phyloP scores from a whole-genome alignment of 2,113 vertebrate genomes.

The Bubo scandiacus region DNA sequence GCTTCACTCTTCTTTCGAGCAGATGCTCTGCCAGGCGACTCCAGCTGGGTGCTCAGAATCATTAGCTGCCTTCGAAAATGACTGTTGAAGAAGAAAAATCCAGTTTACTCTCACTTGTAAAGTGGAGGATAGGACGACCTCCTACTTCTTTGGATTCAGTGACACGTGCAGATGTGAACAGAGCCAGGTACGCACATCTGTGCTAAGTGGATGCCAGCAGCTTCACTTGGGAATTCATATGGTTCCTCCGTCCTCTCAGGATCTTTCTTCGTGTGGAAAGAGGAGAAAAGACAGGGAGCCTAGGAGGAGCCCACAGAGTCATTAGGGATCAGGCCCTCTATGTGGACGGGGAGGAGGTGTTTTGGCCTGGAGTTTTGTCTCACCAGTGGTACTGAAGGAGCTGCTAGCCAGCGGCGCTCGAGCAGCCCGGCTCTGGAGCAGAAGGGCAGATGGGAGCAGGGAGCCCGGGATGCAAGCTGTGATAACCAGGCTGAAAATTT shows the following conservation, averaged over 20 bases:
- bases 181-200: accelerated
- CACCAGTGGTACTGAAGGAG: neutral
- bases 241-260: neutral
- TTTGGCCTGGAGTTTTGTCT: neutral
- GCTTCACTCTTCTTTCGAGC: neutral
- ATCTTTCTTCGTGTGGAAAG: neutral
- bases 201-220: neutral
- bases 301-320: neutral
- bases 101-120: neutral
- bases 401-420: neutral
- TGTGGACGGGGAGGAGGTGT: neutral
- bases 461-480: neutral
- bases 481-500: neutral
- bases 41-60: neutral
- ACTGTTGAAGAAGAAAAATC: neutral
- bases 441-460: neutral
- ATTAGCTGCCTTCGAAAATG: neutral
- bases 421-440: neutral
- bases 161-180: accelerated
- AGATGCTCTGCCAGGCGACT: neutral
- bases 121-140: neutral
- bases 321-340: neutral
- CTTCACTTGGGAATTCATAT: neutral
- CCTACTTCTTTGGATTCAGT: neutral
- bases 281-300: neutral